Conservation (phyloP, 1,140 invertebrate species). For the Hycleus cichorii region DNA sequence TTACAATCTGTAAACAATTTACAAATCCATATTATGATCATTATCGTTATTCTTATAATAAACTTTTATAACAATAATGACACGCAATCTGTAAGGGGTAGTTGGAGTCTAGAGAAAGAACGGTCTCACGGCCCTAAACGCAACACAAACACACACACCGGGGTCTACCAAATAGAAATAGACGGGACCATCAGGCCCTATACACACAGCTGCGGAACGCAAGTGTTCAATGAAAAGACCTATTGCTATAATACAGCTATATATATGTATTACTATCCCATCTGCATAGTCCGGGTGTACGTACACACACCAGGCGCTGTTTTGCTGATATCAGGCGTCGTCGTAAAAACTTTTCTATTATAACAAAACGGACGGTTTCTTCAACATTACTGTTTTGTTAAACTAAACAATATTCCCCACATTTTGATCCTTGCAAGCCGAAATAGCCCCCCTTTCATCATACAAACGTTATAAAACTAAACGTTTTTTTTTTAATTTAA, state of each 20-base stretch:
- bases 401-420: too few relatives aligned
- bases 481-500: too few relatives aligned
- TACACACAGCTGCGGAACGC: constrained; percentile 13
- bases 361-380: constrained; percentile 4
- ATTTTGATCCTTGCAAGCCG: too few relatives aligned
- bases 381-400: neutral
- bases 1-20: too few relatives aligned
- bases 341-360: constrained; percentile 1
- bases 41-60: neutral
- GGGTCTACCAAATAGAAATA: constrained; percentile 10
- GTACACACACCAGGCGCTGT: too few relatives aligned
- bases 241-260: neutral
- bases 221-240: constrained; percentile 16
- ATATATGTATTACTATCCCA: neutral
- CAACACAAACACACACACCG: neutral
- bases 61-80: neutral
- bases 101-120: neutral
- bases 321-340: neutral
- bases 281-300: constrained; percentile 14
- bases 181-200: constrained; percentile 1
- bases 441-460: too few relatives aligned
- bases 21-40: neutral
- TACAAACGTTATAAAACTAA: too few relatives aligned
- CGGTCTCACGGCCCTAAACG: constrained; percentile 3
- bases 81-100: neutral